These are phyloP conservation scores for Halesus radiatus DNA, from an alignment of 1,140 invertebrate genomes.

Conservation along the genomic window DNA sequence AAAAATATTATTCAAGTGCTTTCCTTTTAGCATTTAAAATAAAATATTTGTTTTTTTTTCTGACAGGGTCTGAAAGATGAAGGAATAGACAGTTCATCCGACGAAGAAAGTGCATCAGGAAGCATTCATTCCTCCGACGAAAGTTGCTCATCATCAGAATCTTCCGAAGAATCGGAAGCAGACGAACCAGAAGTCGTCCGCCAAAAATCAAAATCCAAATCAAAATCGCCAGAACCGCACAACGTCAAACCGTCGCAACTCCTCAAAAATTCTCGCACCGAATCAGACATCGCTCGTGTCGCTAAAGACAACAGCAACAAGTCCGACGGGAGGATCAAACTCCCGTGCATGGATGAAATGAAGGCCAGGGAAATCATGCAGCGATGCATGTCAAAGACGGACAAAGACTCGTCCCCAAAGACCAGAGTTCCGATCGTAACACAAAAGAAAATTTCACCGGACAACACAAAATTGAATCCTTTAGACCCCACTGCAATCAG, in stretches of 20 bases:
- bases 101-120: constrained; percentile 65
- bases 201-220: no score
- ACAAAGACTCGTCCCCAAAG: constrained; percentile 47
- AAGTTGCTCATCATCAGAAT: constrained; percentile 68
- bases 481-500: constrained; percentile 10
- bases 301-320: constrained; percentile 51
- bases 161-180: constrained; percentile 60
- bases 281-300: constrained; percentile 62
- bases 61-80: constrained; percentile 68
- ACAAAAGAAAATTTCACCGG: background rate
- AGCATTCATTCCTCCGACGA: constrained; percentile 67
- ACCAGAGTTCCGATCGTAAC: background rate
- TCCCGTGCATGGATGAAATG: constrained; percentile 55
- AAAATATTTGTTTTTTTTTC: background rate
- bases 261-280: constrained; percentile 65
- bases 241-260: constrained; percentile 64
- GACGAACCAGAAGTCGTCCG: background rate
- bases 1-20: background rate
- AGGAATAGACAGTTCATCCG: constrained; percentile 69
- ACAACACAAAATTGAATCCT: background rate
- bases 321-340: constrained; percentile 44
- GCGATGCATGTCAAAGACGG: constrained; percentile 46
- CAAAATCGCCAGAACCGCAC: constrained; percentile 49
- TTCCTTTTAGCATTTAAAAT: background rate
- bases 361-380: constrained; percentile 53